Evolutionary conservation across 2,888 invertebrate species (phyloP), one percentile per base, ranked within the genome.

Genomic region (Thecophora atra): DNA sequence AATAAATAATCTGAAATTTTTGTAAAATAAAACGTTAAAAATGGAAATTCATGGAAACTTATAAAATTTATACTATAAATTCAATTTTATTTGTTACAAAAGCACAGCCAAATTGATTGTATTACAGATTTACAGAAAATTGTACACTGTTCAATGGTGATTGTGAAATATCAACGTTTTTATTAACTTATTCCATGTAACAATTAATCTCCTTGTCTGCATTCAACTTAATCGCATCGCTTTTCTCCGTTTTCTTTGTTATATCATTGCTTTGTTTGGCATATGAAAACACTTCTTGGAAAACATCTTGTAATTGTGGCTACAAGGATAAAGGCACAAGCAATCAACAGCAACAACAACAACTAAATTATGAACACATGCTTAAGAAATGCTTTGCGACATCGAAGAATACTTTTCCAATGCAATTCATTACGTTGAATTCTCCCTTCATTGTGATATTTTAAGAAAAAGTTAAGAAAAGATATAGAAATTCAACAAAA

Each of bases 241-340:
- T 2, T 56, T 17, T 24, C 60, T 28, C 28, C 26, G n/a, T n/a
- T n/a, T n/a, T n/a, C n/a, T n/a, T n/a, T n/a, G n/a, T n/a, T n/a
- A n/a, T 15, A n/a, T 15, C 28, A 30, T 60, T 30, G 51, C 11
- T 8, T 13, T n/a, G n/a, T 19, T n/a, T 37, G 37, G 37, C 1
- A 37, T 37, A 37, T 37, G 24, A 67, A 58, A 44, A 72, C 54
- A 65, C 72, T 74, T 73, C 37, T 73, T 70, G 72, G 70, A 72
- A 72, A 75, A 76, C 76, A 76, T 75, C 76, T 74, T 76, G 77
- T 77, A 76, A 76, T 76, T 77, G 76, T 76, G 77, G 76, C 73
- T 65, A 76, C 71, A 73, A 72, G 72, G 62, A 51, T 66, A 76
- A 69, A 64, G 60, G 64, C 44, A 71, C 51, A 24, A 28, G 24